Conservation (phyloP, 2,797 vertebrate genomes). For the Menidia menidia region DNA sequence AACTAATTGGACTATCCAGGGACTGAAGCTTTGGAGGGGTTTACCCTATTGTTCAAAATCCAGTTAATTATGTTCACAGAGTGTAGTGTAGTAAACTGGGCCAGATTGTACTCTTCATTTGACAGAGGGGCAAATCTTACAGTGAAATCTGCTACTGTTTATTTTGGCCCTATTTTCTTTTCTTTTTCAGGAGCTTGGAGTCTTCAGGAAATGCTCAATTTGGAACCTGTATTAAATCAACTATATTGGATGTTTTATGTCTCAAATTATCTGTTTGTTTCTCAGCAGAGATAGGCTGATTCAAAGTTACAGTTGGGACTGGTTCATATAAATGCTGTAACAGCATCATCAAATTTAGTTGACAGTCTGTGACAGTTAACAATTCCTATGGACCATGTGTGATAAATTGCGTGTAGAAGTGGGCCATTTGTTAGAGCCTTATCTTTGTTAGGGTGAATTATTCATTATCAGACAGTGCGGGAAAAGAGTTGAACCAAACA, state of each 20-base stretch:
- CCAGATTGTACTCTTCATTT: slow-evolving; percentile 24
- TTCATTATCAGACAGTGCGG: slow-evolving; percentile 60
- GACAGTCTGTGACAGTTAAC: slow-evolving; percentile 68
- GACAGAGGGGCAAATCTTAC: slow-evolving; percentile 9
- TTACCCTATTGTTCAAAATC: slow-evolving; percentile 45
- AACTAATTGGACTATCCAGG: slow-evolving; percentile 55
- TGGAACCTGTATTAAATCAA: not conserved
- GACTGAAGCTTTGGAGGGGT: not conserved
- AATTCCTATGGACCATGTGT: slow-evolving; percentile 51
- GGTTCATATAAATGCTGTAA: slow-evolving; percentile 16
- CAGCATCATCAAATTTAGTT: slow-evolving; percentile 51
- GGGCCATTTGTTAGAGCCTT: slow-evolving; percentile 72
- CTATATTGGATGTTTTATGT: not conserved
- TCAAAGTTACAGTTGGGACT: slow-evolving; percentile 18
- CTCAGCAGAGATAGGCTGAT: not conserved
- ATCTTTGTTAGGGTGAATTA: slow-evolving; percentile 70
- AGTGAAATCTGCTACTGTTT: slow-evolving; percentile 24
- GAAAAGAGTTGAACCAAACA: slow-evolving; percentile 63
- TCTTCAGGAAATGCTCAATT: no score
- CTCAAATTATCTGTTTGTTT: not conserved
- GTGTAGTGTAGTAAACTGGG: slow-evolving; percentile 29
- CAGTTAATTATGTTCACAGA: slow-evolving; percentile 50
- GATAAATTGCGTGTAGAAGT: slow-evolving; percentile 63
- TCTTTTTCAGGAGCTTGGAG: slow-evolving; percentile 13
- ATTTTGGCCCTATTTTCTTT: not conserved